Percentiles rank a stretch among this genome's conserved stretches.
phyloP scores from a whole-genome alignment of 1,140 invertebrate genomes.

The Wiebesia pumilae region DNA sequence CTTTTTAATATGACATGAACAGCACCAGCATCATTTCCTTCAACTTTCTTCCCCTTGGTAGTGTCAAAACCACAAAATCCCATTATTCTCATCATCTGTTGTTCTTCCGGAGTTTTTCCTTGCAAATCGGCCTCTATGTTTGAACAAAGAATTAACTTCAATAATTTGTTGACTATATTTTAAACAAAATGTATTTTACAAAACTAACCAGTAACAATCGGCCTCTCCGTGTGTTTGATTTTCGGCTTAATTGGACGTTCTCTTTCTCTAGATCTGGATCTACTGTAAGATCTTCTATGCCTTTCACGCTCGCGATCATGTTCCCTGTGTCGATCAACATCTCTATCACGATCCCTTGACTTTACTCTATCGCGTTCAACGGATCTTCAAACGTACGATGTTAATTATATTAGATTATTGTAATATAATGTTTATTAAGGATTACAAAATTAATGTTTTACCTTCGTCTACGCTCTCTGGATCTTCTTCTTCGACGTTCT shows the following conservation, averaged over 20 bases:
- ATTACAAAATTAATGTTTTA: slow-evolving; percentile 48
- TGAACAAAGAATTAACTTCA: slow-evolving; percentile 47
- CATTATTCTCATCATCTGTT: slow-evolving; percentile 97
- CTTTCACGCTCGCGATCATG: slow-evolving; percentile 73
- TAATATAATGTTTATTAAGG: not conserved
- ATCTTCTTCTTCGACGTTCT: slow-evolving; percentile 75
- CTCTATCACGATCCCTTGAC: slow-evolving; percentile 73
- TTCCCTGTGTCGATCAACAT: slow-evolving; percentile 58
- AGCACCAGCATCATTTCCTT: slow-evolving; percentile 92
- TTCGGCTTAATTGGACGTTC: slow-evolving; percentile 69
- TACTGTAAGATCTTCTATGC: slow-evolving; percentile 73
- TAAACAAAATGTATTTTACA: not conserved
- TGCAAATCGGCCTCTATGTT: slow-evolving; percentile 82
- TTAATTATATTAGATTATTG: slow-evolving; percentile 12
- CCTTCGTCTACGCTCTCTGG: slow-evolving; percentile 74
- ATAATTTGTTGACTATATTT: not conserved
- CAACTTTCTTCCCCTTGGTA: slow-evolving; percentile 96
- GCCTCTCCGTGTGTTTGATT: slow-evolving; percentile 74
- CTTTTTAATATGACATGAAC: slow-evolving; percentile 97
- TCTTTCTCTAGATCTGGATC: slow-evolving; percentile 75
- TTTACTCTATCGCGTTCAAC: slow-evolving; percentile 69
- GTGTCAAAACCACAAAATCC: slow-evolving; percentile 96
- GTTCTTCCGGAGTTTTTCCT: slow-evolving; percentile 92
- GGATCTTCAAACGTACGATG: slow-evolving; percentile 58
- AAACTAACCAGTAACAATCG: slow-evolving; percentile 75